Percentiles rank a stretch among this genome's conserved stretches.
Evolutionary conservation across 1,140 invertebrate genomes (phyloP).

Genomic region (Leptoteleia sp.): DNA sequence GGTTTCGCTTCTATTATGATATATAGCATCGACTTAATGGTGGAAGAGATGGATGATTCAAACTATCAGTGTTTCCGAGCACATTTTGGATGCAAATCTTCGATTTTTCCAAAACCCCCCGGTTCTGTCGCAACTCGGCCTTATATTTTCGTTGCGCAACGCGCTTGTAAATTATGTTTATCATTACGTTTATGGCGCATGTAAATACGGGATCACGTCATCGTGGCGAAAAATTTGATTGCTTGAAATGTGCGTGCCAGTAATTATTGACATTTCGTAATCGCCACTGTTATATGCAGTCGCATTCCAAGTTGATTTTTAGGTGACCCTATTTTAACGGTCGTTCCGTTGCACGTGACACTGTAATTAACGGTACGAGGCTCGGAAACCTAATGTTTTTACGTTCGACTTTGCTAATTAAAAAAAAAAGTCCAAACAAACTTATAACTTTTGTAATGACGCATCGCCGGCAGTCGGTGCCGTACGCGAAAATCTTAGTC

Average conservation of each 20-base stretch:
- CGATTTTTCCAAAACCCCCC: conserved; percentile 33
- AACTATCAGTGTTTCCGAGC: conserved; percentile 20
- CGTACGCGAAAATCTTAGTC: conserved; percentile 10
- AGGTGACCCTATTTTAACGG: conserved; percentile 46
- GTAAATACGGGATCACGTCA: conserved; percentile 46
- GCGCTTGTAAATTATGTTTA: conserved; percentile 54
- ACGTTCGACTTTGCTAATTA: background rate
- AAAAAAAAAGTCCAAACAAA: background rate
- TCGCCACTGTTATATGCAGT: conserved; percentile 27
- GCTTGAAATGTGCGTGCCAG: conserved; percentile 41
- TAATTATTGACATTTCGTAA: conserved; percentile 58
- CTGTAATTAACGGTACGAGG: conserved; percentile 4
- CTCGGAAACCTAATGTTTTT: background rate
- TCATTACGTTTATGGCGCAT: conserved; percentile 56
- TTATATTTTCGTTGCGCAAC: conserved; percentile 37
- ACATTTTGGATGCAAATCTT: conserved; percentile 59
- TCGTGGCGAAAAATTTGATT: conserved; percentile 37
- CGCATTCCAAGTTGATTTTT: conserved; percentile 49
- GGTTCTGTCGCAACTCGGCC: conserved; percentile 17
- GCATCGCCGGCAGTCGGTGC: background rate
- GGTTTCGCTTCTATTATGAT: conserved; percentile 63
- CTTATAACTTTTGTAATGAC: conserved; percentile 18
- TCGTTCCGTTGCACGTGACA: conserved; percentile 8
- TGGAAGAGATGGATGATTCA: conserved; percentile 58
- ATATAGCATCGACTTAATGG: conserved; percentile 54